phyloP scores from a whole-genome alignment of 1,140 invertebrate genomes.

The Coelopa frigida region DNA sequence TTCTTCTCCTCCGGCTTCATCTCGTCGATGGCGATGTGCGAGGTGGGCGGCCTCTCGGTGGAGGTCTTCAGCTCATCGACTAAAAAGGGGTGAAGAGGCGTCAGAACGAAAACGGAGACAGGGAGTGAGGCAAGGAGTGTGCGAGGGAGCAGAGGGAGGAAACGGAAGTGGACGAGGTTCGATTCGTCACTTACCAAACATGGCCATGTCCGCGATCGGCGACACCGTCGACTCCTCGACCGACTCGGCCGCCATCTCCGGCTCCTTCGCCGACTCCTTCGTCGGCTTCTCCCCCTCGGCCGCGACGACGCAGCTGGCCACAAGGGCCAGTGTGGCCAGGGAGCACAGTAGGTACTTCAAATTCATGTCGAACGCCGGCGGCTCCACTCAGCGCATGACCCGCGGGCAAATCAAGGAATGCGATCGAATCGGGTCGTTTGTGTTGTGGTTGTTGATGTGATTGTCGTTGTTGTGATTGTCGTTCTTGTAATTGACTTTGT shows the following conservation, averaged over 20 bases:
- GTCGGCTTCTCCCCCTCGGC: conserved; percentile 4
- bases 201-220: conserved; percentile 37
- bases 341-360: conserved; percentile 13
- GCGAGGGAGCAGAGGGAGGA: not conserved
- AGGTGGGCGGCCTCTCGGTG: conserved; percentile 27
- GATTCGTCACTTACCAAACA: conserved; percentile 33
- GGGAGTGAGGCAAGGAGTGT: conserved; percentile 11
- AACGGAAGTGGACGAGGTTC: no score
- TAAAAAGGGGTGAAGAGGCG: conserved; percentile 21
- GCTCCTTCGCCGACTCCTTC: not conserved
- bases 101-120: conserved; percentile 14
- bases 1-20: no score
- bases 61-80: conserved; percentile 22
- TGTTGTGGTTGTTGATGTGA: no score
- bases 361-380: not conserved
- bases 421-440: no score
- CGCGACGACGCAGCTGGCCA: conserved; percentile 9
- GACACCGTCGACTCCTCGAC: conserved; percentile 36
- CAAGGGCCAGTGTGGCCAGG: conserved; percentile 8
- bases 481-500: not conserved
- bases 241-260: conserved; percentile 11
- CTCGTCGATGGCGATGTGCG: no score
- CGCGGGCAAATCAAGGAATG: no score
- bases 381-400: not conserved
- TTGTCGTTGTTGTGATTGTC: not conserved